These are phyloP conservation scores for Micromussa lordhowensis DNA, from an alignment of 92 coral and sea anemone species.

Conservation along the genomic window DNA sequence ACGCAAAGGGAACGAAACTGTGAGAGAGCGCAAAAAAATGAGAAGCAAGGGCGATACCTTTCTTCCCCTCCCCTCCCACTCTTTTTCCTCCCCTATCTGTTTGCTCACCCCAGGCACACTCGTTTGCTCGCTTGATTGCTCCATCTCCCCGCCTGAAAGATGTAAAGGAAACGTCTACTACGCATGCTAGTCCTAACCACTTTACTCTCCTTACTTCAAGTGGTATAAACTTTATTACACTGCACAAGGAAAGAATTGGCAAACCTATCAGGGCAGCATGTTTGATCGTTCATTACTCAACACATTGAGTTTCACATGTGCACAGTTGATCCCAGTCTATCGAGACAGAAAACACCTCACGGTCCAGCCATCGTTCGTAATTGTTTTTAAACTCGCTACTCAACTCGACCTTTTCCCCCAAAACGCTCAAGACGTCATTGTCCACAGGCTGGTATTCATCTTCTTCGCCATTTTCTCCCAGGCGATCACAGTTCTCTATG, in stretches of 20 bases:
- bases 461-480: constrained; percentile 53
- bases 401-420: constrained; percentile 86
- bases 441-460: constrained; percentile 82
- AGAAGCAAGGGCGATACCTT: too few species aligned
- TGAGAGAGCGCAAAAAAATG: too few species aligned
- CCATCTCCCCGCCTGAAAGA: too few species aligned
- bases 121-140: too few species aligned
- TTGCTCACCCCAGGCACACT: too few species aligned
- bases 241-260: not conserved
- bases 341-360: constrained; percentile 94
- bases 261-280: not conserved
- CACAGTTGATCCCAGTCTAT: constrained; percentile 99
- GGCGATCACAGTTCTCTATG: constrained; percentile 56
- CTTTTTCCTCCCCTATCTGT: too few species aligned
- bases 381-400: constrained; percentile 92
- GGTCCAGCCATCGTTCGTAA: constrained; percentile 96
- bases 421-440: constrained; percentile 84
- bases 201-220: not conserved
- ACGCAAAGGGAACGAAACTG: too few species aligned
- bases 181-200: too few species aligned
- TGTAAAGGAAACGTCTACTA: too few species aligned
- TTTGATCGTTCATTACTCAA: not conserved
- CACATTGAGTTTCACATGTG: constrained; percentile 54
- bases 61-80: too few species aligned
- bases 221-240: not conserved